Percentiles rank a stretch among this genome's conserved stretches.
Evolutionary conservation across 2,797 vertebrate species (phyloP).

Genomic region (Falco rusticolus): DNA sequence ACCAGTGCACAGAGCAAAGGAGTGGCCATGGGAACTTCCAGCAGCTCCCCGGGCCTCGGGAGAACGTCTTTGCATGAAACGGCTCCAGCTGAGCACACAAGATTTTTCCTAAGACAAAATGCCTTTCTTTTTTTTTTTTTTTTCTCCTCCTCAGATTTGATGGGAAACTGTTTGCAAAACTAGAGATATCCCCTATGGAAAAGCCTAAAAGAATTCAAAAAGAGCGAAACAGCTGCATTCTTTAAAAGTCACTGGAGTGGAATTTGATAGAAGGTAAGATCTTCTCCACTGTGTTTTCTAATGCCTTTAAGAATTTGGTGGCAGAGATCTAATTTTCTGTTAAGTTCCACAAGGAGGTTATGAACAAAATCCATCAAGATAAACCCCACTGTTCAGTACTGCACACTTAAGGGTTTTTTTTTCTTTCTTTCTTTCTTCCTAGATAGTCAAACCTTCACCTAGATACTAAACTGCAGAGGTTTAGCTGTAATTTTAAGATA

Average conservation of each 20-base stretch:
- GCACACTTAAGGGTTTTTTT: background rate
- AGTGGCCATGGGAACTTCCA: background rate
- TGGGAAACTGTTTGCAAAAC: slow-evolving; percentile 32
- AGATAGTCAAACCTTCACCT: slow-evolving; percentile 26
- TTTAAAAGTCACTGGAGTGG: slow-evolving; percentile 50
- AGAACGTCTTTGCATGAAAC: background rate
- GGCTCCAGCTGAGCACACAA: slow-evolving; percentile 36
- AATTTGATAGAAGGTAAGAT: slow-evolving; percentile 57
- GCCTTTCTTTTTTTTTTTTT: background rate
- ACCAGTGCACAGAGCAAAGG: background rate
- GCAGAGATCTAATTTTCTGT: slow-evolving; percentile 69
- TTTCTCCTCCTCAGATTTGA: background rate
- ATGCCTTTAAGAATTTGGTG: slow-evolving; percentile 23
- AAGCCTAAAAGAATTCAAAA: slow-evolving; percentile 22
- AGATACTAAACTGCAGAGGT: background rate
- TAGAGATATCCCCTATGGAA: slow-evolving; percentile 45
- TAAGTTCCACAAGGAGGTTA: slow-evolving; percentile 47
- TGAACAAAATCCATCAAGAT: slow-evolving; percentile 18
- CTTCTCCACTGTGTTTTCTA: background rate
- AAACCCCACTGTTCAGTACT: background rate
- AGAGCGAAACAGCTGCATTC: slow-evolving; percentile 35
- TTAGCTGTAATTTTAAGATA: slow-evolving; percentile 40
- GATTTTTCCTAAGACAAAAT: slow-evolving; percentile 25
- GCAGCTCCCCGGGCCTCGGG: background rate
- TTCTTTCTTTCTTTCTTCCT: slow-evolving; percentile 1